Percentiles rank a stretch among this genome's conserved stretches.
Evolutionary conservation across 1,140 invertebrate genomes (phyloP).

Genomic region (Lineus longissimus): DNA sequence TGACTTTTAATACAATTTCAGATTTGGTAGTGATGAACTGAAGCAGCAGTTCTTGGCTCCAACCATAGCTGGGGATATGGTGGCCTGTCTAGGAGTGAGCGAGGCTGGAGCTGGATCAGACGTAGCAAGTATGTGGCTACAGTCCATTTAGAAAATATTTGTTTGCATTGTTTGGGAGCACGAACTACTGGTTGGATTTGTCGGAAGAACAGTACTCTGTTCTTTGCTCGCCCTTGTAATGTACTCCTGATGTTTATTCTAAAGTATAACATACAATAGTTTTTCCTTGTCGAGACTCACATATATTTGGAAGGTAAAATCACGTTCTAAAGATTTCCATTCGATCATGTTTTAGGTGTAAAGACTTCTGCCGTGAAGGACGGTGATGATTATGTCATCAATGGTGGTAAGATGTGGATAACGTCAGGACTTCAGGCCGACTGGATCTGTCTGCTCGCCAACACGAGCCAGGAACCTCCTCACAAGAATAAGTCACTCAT

Average conservation of each 20-base stretch:
- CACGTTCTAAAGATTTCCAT: too few species aligned
- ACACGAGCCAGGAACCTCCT: constrained; percentile 53
- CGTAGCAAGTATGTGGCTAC: constrained; percentile 57
- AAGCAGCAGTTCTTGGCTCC: constrained; percentile 61
- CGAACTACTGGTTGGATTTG: too few species aligned
- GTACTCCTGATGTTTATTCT: too few species aligned
- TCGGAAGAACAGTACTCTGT: too few species aligned
- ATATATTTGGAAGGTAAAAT: too few species aligned
- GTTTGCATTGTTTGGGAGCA: neutral
- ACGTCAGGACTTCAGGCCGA: constrained; percentile 61
- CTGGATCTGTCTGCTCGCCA: constrained; percentile 63
- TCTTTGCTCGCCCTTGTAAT: too few species aligned
- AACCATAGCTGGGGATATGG: constrained; percentile 59
- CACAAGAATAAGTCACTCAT: constrained; percentile 63
- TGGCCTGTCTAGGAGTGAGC: constrained; percentile 61
- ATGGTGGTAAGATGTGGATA: constrained; percentile 63
- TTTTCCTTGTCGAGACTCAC: too few species aligned
- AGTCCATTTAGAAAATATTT: neutral
- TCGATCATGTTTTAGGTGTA: constrained; percentile 41
- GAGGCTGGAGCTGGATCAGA: constrained; percentile 61
- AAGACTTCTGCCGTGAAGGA: constrained; percentile 54
- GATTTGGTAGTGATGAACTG: constrained; percentile 61
- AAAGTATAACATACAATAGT: too few species aligned
- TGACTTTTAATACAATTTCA: constrained; percentile 22
- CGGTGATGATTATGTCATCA: constrained; percentile 60